Evolutionary conservation across 2,113 vertebrate species (phyloP).

Genomic region (Callochromis pleurospilus): DNA sequence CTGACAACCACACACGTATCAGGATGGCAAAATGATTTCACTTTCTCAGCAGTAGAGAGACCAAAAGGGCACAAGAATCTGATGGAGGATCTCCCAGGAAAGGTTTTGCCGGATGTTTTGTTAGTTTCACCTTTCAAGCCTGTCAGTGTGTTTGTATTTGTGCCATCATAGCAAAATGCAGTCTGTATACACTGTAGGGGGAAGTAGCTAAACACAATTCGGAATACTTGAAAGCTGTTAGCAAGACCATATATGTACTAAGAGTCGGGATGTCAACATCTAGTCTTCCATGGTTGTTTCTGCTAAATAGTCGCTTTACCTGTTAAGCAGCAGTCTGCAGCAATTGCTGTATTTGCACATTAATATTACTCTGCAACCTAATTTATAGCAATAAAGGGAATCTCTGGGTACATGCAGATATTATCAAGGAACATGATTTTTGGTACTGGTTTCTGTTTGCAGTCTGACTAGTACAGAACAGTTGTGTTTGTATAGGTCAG

Average conservation of each 20-base stretch:
- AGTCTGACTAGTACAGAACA: not conserved
- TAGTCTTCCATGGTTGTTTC: not conserved
- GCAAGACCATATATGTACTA: not conserved
- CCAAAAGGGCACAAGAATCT: not conserved
- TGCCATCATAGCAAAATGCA: not conserved
- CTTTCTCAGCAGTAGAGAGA: not conserved
- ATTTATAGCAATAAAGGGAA: not conserved
- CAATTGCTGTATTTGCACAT: not conserved
- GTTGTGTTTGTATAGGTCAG: not conserved
- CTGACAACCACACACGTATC: not conserved
- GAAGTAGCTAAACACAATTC: not conserved
- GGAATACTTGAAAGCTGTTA: not conserved
- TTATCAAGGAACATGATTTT: not conserved
- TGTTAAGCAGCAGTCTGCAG: not conserved
- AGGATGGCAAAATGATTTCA: not conserved
- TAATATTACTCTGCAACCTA: not conserved
- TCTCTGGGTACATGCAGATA: not conserved
- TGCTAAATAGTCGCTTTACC: not conserved
- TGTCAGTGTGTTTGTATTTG: not conserved
- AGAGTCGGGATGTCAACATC: accelerated
- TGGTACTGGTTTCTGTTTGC: not conserved
- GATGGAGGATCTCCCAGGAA: not conserved
- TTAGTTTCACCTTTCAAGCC: not conserved
- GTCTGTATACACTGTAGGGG: not conserved
- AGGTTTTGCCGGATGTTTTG: not conserved